Percentiles rank a stretch among this genome's conserved stretches.
Evolutionary conservation across 2,888 invertebrate genomes (phyloP).

Genomic region (Morpho helenor): DNA sequence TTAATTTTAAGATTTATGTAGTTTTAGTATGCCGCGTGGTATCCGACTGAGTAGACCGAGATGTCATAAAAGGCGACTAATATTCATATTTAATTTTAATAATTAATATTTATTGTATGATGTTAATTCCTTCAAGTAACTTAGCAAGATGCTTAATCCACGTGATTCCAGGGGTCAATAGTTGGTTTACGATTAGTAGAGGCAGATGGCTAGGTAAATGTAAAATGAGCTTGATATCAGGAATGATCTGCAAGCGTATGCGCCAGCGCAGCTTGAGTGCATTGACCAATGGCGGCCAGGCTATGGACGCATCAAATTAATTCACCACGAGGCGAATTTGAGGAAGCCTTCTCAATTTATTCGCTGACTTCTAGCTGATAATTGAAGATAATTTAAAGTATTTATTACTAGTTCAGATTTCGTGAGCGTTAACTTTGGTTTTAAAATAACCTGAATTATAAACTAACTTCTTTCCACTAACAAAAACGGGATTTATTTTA

Average conservation of each 20-base stretch:
- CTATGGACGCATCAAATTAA: slow-evolving; percentile 46
- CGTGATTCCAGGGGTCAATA: slow-evolving; percentile 31
- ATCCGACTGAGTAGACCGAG: too few relatives aligned
- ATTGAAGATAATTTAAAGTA: background rate
- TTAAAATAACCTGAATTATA: too few relatives aligned
- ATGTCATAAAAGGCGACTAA: too few relatives aligned
- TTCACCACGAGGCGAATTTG: slow-evolving; percentile 45
- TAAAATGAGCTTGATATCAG: slow-evolving; percentile 57
- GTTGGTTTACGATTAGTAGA: slow-evolving; percentile 31
- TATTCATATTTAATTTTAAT: too few relatives aligned
- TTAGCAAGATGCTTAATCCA: background rate
- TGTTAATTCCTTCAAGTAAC: background rate
- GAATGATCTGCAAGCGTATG: slow-evolving; percentile 67
- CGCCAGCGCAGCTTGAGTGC: slow-evolving; percentile 58
- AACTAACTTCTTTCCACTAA: too few relatives aligned
- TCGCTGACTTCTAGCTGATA: slow-evolving; percentile 8
- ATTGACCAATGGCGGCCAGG: slow-evolving; percentile 55
- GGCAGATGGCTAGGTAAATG: slow-evolving; percentile 62
- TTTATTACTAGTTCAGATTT: too few relatives aligned
- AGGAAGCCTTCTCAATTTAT: slow-evolving; percentile 29
- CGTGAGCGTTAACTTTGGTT: too few relatives aligned
- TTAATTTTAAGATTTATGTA: too few relatives aligned
- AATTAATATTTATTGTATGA: too few relatives aligned
- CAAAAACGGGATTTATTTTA: too few relatives aligned
- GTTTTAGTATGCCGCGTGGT: too few relatives aligned